Evolutionary conservation across 1,140 invertebrate species (phyloP), one percentile per base, ranked within the genome.

Genomic region (Zeugodacus cucurbitae): DNA sequence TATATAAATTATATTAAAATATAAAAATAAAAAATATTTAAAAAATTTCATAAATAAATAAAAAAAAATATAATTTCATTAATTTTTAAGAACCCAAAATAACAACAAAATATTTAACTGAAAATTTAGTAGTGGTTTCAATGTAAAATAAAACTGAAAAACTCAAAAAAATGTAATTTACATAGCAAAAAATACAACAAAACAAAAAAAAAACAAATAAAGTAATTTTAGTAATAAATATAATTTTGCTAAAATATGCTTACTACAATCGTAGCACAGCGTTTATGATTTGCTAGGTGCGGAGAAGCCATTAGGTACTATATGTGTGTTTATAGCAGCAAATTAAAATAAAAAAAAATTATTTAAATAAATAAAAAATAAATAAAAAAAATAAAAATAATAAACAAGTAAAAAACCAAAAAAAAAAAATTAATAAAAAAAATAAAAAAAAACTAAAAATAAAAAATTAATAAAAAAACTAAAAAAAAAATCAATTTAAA

Each of bases 71-170:
- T 74, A 41, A 34, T 37, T 34, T 37, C 3, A 34, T 26, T 11
- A 34, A 74, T 1, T 14, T 74, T 1, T 37, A 74, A 37, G 26
- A 67, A 74, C 22, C 22, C 6, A 64, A 70, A 70, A 34, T 74
- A 22, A 41, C 11, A 32, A 3, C 6, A n/a, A 74, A 41, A 22
- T 41, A 74, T 48, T 85, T 54, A 85, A 85, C 10, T 54, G 91
- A 90, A 92, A 37, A 74, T 90, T 89, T 91, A 89, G 91, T 92
- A 92, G 91, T 92, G 91, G 91, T 92, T 92, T 92, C 91, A 92
- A 91, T 92, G 91, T 91, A 91, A 91, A 92, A 91, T 20, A 89
- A 92, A 92, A 91, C 91, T 92, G 89, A 89, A 89, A 91, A 90
- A 91, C 90, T 54, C 17, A 54, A 54, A 54, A 54, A 89, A 89